phyloP scores from a whole-genome alignment of 2,797 vertebrate species.

The Vultur gryphus region DNA sequence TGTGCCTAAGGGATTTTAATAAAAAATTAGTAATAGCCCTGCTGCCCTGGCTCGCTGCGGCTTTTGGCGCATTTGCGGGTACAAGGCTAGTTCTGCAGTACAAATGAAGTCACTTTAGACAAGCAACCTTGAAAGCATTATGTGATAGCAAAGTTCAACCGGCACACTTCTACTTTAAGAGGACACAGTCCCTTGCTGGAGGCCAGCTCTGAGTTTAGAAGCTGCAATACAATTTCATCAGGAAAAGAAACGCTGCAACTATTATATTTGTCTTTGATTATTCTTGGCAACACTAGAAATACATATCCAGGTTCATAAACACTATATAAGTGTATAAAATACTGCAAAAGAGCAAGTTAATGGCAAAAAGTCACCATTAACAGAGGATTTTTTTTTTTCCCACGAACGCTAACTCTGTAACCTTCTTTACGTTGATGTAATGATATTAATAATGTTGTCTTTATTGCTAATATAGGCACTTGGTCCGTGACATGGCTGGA shows the following conservation, averaged over 20 bases:
- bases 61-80: slow-evolving; percentile 66
- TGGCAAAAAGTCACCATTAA: slow-evolving; percentile 40
- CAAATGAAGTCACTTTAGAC: slow-evolving; percentile 78
- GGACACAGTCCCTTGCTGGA: slow-evolving; percentile 48
- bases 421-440: slow-evolving; percentile 57
- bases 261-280: slow-evolving; percentile 44
- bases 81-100: slow-evolving; percentile 64
- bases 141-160: slow-evolving; percentile 70
- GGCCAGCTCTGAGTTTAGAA: slow-evolving; percentile 56
- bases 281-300: slow-evolving; percentile 51
- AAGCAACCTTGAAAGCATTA: slow-evolving; percentile 67
- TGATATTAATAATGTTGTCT: slow-evolving; percentile 46
- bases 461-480: slow-evolving; percentile 58
- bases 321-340: slow-evolving; percentile 17
- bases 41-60: slow-evolving; percentile 66
- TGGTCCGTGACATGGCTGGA: background rate
- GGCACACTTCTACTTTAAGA: slow-evolving; percentile 34
- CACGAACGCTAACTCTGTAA: slow-evolving; percentile 60
- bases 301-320: slow-evolving; percentile 47
- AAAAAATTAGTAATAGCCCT: slow-evolving; percentile 81
- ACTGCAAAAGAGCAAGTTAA: slow-evolving; percentile 15
- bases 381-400: background rate
- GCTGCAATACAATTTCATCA: slow-evolving; percentile 61
- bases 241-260: slow-evolving; percentile 4
- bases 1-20: slow-evolving; percentile 80